Evolutionary conservation across 2,113 vertebrate species (phyloP), one percentile per base, ranked within the genome.

Genomic region (Mesocricetus auratus): DNA sequence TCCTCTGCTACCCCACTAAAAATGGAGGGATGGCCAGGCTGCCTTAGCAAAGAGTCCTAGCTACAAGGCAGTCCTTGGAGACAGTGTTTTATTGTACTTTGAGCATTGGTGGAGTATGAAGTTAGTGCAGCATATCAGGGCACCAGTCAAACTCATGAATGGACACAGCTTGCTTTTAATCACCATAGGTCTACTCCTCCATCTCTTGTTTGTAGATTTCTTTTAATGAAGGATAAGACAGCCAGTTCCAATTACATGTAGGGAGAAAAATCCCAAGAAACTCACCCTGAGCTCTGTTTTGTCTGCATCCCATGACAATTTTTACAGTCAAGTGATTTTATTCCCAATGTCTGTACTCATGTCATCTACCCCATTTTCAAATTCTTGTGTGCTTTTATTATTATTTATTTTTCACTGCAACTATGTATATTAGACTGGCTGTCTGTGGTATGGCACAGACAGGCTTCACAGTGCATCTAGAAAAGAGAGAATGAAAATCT

Each of bases 281-380:
- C 10, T 42, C 5, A 0, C 64, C 86, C 1, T 31, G 81, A 33
- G 74, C 36, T 89, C 58, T 60, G 50, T 90, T 93, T 86, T 92
- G 45, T 93, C 94, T 97, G 90, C 60, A n/a, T 47, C 13, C 77
- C 53, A 64, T 88, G 82, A 87, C 39, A 73, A 68, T 60, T 89
- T 89, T 94, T 86, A 83, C 29, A 93, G 64, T 94, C 53, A 94
- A 94, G 93, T 81, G 31, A 89, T 64, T 79, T 88, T 42, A 77
- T 92, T 90, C 29, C 33, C 3, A 13, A 89, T 89, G 86, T 93
- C 88, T 69, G 73, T 42, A 42, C 42, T 42, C 68, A 94, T 58
- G 16, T 86, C 66, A 93, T 15, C 77, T 94, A 93, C 60, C 33
- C 68, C 33, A 36, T 95, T 74, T 31, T 66, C 86, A 75, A 19